Percentiles rank a stretch among this genome's conserved stretches.
Evolutionary conservation across 2,888 invertebrate genomes (phyloP).

Genomic region (Volucella inflata): DNA sequence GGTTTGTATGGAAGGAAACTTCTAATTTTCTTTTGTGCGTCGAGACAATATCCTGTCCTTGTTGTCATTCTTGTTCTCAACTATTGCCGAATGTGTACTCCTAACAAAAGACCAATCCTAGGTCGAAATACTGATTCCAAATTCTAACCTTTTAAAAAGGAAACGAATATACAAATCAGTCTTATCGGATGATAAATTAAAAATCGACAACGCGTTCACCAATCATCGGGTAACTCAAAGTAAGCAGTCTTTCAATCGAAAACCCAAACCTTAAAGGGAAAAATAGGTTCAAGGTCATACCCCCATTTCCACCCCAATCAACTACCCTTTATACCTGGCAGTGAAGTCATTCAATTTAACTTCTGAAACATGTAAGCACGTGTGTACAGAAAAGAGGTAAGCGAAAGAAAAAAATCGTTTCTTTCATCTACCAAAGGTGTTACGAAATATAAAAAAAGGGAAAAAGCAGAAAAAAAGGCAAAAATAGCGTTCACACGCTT

Average conservation of each 20-base stretch:
- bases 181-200: too few relatives aligned
- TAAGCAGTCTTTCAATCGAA: conserved; percentile 14
- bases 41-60: too few relatives aligned
- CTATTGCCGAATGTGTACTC: too few relatives aligned
- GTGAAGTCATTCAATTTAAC: conserved; percentile 45
- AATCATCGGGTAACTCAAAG: too few relatives aligned
- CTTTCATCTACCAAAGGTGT: conserved; percentile 16
- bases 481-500: conserved; percentile 42
- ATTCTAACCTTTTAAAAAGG: too few relatives aligned
- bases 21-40: too few relatives aligned
- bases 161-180: too few relatives aligned
- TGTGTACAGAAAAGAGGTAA: conserved; percentile 1
- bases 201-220: too few relatives aligned
- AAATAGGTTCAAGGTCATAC: conserved; percentile 10
- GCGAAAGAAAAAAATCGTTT: conserved; percentile 28
- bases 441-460: conserved; percentile 19
- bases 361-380: conserved; percentile 40
- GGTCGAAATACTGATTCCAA: too few relatives aligned
- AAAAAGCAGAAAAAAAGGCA: conserved; percentile 1
- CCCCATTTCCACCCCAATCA: neutral
- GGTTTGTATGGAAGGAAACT: too few relatives aligned
- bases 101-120: too few relatives aligned
- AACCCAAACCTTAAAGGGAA: neutral
- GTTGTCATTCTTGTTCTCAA: too few relatives aligned
- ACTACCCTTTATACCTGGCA: conserved; percentile 38